Conservation (phyloP, 2,797 vertebrate species). For the Xiphorhynchus erythropygius region DNA sequence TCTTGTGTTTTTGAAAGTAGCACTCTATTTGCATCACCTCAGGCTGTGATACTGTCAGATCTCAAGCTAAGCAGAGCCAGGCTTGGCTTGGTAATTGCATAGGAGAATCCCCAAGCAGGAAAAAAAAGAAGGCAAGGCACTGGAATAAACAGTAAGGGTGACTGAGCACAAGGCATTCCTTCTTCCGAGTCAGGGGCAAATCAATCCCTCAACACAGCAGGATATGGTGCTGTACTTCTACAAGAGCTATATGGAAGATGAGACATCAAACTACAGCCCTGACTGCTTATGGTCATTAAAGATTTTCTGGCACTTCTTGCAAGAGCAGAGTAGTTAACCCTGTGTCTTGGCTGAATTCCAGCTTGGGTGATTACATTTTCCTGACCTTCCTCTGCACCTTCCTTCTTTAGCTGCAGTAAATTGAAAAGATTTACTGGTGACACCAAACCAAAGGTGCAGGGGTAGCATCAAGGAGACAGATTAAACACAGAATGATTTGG, state of each 20-base stretch:
- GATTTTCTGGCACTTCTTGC: constrained; percentile 45
- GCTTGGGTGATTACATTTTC: constrained; percentile 41
- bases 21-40: neutral
- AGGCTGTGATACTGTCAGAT: neutral
- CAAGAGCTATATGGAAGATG: neutral
- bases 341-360: constrained; percentile 54
- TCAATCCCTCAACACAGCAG: constrained; percentile 27
- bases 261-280: constrained; percentile 5
- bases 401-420: constrained; percentile 43
- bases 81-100: neutral
- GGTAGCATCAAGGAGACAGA: neutral
- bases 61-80: constrained; percentile 4
- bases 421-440: constrained; percentile 43
- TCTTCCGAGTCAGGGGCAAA: neutral
- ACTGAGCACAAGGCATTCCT: neutral
- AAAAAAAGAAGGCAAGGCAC: neutral
- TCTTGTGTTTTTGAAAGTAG: neutral
- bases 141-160: neutral
- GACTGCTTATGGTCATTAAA: constrained; percentile 33
- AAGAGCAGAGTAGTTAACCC: constrained; percentile 37
- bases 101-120: neutral
- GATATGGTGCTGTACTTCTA: neutral
- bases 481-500: constrained; percentile 28
- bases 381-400: constrained; percentile 27
- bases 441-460: neutral